A percentile compares a stretch with the other conserved stretches of the same genome.
Conservation (phyloP, 2,888 invertebrate genomes). For the Cryptops parisi region DNA sequence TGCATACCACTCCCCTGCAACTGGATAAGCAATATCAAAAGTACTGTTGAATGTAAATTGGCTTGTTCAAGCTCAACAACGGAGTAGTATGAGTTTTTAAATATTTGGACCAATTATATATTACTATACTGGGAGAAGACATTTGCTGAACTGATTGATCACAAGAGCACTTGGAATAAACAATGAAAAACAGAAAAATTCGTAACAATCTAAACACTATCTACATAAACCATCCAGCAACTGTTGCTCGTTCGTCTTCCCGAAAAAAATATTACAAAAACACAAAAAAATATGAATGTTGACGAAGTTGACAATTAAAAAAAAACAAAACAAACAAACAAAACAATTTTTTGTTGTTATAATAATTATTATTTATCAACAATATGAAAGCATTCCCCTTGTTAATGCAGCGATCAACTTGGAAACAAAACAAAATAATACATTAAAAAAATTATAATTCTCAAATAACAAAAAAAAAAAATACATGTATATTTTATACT, state of each 20-base stretch:
- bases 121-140: slow-evolving; percentile 10
- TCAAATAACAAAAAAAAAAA: too few species aligned
- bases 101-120: slow-evolving; percentile 13
- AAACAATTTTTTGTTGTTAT: neutral
- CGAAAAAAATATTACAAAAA: too few species aligned
- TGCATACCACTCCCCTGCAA: slow-evolving; percentile 13
- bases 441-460: too few species aligned
- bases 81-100: slow-evolving; percentile 12
- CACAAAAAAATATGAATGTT: too few species aligned
- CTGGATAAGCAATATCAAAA: slow-evolving; percentile 16
- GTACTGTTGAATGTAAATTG: slow-evolving; percentile 15
- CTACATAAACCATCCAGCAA: slow-evolving; percentile 3
- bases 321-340: too few species aligned
- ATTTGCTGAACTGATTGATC: slow-evolving; percentile 13
- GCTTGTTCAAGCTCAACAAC: slow-evolving; percentile 15
- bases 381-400: too few species aligned
- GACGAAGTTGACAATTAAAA: too few species aligned
- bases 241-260: too few species aligned
- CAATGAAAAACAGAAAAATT: slow-evolving; percentile 10
- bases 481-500: too few species aligned
- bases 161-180: slow-evolving; percentile 16
- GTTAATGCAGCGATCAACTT: too few species aligned
- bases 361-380: neutral
- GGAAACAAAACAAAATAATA: too few species aligned
- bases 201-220: slow-evolving; percentile 12